Base-by-base conservation (phyloP, 2,797 vertebrate species). In the Rhinogobio ventralis region DNA sequence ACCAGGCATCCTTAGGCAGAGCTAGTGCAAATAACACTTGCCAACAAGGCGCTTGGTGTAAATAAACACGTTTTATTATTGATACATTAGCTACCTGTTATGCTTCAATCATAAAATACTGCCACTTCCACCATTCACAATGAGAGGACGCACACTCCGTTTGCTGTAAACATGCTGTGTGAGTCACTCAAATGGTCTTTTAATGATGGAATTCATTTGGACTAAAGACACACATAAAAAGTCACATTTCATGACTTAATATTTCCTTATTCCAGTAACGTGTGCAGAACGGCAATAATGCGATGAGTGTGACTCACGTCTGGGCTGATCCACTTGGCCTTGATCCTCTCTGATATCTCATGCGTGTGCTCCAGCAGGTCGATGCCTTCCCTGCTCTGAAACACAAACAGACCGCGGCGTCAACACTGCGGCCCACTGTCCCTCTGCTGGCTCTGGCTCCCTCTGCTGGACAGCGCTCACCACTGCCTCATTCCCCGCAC, bases 291-390 rank as follows among this genome's bases (percentile, higher is more conserved):
- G 23, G 23, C 67, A 71, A n/a, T 19, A 28, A 19, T 49, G 42
- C 5, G 46, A 5, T 2, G 25, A 72, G 45, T 3, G 23, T 7
- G 13, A 95, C 96, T 97, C 93, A 97, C 96, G 93, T 95, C 96
- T 25, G 96, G 95, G 90, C 96, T 96, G 90, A 94, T 95, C 94
- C 96, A 97, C 91, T 96, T 97, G 90, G 92, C 95, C 93, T 96
- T 96, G 90, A 96, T 94, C 89, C 95, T 96, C 92, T 96, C 96
- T 72, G 95, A 95, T 95, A 97, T 95, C 87, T 96, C 93, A 68
- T 95, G 95, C 86, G 96, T 95, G 53, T 95, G 95, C 10, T 92
- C 93, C 89, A 97, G 96, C 89, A 96, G 93, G 86, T 95, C 95
- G 13, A 94, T 92, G 36, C 95, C 95, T 67, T 96, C 94, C 92